Conservation (phyloP, 2,888 invertebrate genomes). For the Apamea crenata region DNA sequence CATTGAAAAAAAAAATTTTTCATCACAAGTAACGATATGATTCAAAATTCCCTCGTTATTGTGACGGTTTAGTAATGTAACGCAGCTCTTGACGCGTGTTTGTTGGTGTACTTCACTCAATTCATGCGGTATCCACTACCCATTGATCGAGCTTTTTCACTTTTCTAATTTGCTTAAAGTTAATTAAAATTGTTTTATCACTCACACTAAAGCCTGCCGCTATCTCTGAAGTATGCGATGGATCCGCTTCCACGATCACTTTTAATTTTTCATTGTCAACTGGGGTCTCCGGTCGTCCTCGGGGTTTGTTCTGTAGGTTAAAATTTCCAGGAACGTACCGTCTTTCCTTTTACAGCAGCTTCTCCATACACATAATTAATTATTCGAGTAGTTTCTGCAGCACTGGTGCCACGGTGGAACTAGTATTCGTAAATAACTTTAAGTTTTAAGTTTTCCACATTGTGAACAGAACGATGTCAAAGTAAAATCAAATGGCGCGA, state of each 20-base stretch:
- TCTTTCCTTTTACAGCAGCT: neutral
- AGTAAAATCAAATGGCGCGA: neutral
- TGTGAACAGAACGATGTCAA: neutral
- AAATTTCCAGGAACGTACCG: neutral
- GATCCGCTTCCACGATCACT: neutral
- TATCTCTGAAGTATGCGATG: neutral
- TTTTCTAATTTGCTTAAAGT: neutral
- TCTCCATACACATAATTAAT: neutral
- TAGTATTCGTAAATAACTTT: neutral
- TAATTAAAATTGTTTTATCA: neutral
- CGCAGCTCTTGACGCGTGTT: neutral
- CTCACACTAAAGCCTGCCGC: neutral
- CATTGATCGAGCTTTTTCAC: neutral
- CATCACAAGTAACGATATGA: neutral
- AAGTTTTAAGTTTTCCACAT: neutral
- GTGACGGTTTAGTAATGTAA: constrained; percentile 3
- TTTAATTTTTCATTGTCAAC: neutral
- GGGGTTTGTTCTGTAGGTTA: neutral
- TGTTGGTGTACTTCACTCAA: neutral
- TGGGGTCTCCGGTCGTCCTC: neutral
- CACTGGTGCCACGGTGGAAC: neutral
- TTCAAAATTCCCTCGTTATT: constrained; percentile 8
- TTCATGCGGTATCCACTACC: neutral
- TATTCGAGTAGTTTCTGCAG: no score
- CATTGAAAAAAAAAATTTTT: neutral